Evolutionary conservation across 92 coral and sea anemone species (phyloP).

Genomic region (Paramuricea clavata): DNA sequence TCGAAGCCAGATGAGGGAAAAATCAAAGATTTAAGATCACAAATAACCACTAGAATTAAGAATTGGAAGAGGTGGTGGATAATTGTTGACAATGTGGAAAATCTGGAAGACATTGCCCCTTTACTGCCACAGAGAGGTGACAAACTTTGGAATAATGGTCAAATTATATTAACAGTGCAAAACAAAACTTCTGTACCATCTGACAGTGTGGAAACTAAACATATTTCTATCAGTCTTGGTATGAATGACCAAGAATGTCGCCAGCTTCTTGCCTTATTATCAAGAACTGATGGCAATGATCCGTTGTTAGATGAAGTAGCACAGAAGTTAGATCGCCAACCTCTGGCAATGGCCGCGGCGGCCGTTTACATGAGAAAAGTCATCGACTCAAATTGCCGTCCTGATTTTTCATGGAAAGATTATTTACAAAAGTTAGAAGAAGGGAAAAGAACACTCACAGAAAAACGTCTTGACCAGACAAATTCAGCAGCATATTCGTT

Average conservation of each 20-base stretch:
- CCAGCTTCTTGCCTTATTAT: slow-evolving; percentile 42
- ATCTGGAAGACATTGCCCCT: slow-evolving; percentile 17
- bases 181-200: slow-evolving; percentile 44
- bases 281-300: slow-evolving; percentile 36
- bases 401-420: neutral
- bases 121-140: slow-evolving; percentile 44
- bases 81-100: slow-evolving; percentile 62
- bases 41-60: slow-evolving; percentile 29
- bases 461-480: slow-evolving; percentile 4
- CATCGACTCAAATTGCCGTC: neutral
- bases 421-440: neutral
- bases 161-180: slow-evolving; percentile 50
- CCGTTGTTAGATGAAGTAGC: slow-evolving; percentile 47
- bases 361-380: slow-evolving; percentile 51
- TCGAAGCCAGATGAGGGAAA: slow-evolving; percentile 31
- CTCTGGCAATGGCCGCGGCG: slow-evolving; percentile 72
- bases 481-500: slow-evolving; percentile 45
- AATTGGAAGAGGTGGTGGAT: slow-evolving; percentile 55
- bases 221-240: slow-evolving; percentile 53
- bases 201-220: slow-evolving; percentile 6
- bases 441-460: slow-evolving; percentile 43
- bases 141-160: slow-evolving; percentile 38
- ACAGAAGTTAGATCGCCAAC: slow-evolving; percentile 65
- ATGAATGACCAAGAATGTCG: slow-evolving; percentile 58
- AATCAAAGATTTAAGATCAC: slow-evolving; percentile 30